Evolutionary conservation across 1,140 invertebrate species (phyloP).

Genomic region (Diploscapter pachys): DNA sequence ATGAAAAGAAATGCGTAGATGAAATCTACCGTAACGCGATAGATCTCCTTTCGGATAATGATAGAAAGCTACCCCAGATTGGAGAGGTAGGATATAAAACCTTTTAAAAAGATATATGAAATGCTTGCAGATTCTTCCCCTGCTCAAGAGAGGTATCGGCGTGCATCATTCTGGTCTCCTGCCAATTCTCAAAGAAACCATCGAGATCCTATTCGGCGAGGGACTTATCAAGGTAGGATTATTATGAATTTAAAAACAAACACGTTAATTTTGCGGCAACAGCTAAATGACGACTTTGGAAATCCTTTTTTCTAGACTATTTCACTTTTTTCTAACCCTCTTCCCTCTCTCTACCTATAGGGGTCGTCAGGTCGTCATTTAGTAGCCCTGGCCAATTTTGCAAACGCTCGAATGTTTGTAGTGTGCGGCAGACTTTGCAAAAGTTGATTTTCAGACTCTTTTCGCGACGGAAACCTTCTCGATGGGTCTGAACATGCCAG

Average conservation of each 20-base stretch:
- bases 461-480: constrained; percentile 99
- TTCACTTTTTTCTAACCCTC: too few species aligned
- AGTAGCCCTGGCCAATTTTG: not conserved
- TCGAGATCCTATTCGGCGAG: constrained; percentile 96
- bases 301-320: not conserved
- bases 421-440: not conserved
- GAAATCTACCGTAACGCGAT: constrained; percentile 98
- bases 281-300: constrained; percentile 6
- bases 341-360: constrained; percentile 12
- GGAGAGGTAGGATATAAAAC: not conserved
- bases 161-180: constrained; percentile 91
- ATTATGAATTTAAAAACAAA: too few species aligned
- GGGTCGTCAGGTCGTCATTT: too few species aligned
- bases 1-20: constrained; percentile 88
- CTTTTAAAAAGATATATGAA: not conserved
- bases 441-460: constrained; percentile 67
- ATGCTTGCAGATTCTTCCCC: constrained; percentile 70
- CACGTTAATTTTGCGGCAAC: too few species aligned
- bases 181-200: constrained; percentile 96
- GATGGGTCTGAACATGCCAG: constrained; percentile 99
- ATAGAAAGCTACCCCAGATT: constrained; percentile 82
- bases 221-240: constrained; percentile 77
- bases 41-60: constrained; percentile 88
- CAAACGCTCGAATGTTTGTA: not conserved
- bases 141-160: constrained; percentile 89